Evolutionary conservation across 1,140 invertebrate species (phyloP).

Genomic region (Heterodera schachtii): DNA sequence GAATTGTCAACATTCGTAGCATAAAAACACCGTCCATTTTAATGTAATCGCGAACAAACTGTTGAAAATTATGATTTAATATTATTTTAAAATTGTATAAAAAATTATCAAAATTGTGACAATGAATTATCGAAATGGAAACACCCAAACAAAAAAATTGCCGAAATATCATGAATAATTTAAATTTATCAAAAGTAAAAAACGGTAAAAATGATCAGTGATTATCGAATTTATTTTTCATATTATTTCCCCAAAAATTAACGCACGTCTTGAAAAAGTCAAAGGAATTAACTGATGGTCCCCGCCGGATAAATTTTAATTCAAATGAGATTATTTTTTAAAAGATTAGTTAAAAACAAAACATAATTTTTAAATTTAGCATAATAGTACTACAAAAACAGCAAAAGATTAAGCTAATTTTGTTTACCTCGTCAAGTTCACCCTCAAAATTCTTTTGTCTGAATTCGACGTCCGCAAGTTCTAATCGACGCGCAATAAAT

Average conservation of each 20-base stretch:
- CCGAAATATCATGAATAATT: no score
- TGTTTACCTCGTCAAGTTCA: constrained; percentile 53
- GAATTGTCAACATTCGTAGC: constrained; percentile 63
- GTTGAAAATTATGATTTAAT: constrained; percentile 14
- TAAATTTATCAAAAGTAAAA: no score
- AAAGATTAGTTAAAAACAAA: no score
- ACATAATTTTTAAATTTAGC: constrained; percentile 21
- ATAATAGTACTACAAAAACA: neutral
- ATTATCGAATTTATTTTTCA: no score
- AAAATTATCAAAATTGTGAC: neutral
- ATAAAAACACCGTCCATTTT: constrained; percentile 63
- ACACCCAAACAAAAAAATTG: no score
- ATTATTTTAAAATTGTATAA: constrained; percentile 9
- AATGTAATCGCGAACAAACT: constrained; percentile 61
- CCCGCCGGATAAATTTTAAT: constrained; percentile 1
- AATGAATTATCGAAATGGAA: no score
- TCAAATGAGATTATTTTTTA: no score
- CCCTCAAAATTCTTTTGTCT: constrained; percentile 41
- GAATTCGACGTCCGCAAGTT: constrained; percentile 64
- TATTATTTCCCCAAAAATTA: no score
- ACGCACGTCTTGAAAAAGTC: no score
- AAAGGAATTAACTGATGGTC: no score
- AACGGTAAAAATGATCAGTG: no score
- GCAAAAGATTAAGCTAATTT: neutral
- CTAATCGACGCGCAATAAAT: constrained; percentile 61